Base-by-base conservation (phyloP, 2,797 vertebrate species). In the Gallinago stenura region DNA sequence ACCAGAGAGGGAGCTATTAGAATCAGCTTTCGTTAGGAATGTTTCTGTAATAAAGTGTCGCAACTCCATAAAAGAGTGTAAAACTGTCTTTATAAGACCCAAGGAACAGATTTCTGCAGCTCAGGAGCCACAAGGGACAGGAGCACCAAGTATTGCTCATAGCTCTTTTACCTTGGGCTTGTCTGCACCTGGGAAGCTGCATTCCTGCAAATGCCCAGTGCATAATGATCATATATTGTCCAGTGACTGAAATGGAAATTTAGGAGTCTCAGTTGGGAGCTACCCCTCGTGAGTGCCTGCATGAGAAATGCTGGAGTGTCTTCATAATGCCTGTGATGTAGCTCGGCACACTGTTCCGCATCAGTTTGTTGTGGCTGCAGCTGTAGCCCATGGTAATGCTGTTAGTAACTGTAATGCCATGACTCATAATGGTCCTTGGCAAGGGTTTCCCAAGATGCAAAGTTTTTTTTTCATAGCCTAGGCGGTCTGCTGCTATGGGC, bases 41-140 rank as follows among this genome's bases (percentile, higher is more conserved):
- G 61, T 68, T 90, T 65, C 68, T 54, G 22, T 81, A 96, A 87
- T 93, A 73, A 83, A 87, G 12, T 30, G 57, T 33, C 92, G 77
- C 0, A 0, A 88, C 72, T 93, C 66, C 48, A 87, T 97, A 91
- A 87, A 92, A 85, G 13, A 21, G 17, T 39, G 50, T 92, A 94
- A 96, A 95, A 24, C 33, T 91, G 64, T 68, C 80, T 80, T 53
- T 92, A 62, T 73, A 83, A 90, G 91, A 72, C 48, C 41, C 45
- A 41, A 33, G 50, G 62, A 92, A 45, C 7, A 83, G 93, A 90
- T 95, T 92, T 93, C 70, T 87, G 25, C 70, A 76, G 73, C 37
- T 25, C 66, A 50, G 91, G 53, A 90, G 37, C 54, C 79, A 62
- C 76, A 48, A 51, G 64, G 70, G 69, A 31, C 14, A n/a, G n/a